Evolutionary conservation across 2,113 vertebrate genomes (phyloP), one percentile per base, ranked within the genome.

Genomic region (Sitta europaea): DNA sequence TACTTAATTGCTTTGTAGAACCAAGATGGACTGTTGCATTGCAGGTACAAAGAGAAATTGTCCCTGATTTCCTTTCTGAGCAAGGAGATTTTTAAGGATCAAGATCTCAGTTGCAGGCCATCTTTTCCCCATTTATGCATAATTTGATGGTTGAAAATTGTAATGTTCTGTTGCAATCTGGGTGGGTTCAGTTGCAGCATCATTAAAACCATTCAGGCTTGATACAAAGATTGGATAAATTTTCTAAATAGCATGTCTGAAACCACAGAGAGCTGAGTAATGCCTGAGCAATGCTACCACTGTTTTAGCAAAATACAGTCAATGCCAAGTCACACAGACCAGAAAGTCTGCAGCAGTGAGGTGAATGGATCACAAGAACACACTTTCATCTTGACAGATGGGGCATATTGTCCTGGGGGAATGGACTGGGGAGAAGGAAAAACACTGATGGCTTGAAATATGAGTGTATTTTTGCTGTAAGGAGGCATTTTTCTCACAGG

Each of bases 1-100:
- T 94, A 76, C 90, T 94, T 97, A 96, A 96, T 96, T 96, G 92
- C 90, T 95, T 94, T 94, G 67, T 88, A 95, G 78, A 90, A 67
- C 86, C 75, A 92, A 93, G 92, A 71, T 86, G 82, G 93, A 94
- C 92, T 63, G 40, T 93, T 94, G 71, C 43, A 67, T 77, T 76
- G 40, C 43, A 83, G 67, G 75, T 90, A 79, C 33, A 48, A 28
- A 33, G 14, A 86, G 72, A 86, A 90, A 90, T 66, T 77, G 63
- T 73, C 43, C 70, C 67, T 11, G 67, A 55, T 88, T 88, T 79
- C 45, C 54, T 73, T 86, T 80, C 54, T 23, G 72, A 90, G 74
- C 8, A 6, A 51, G 21, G 29, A 90, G 28, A 70, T 66, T 82
- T 92, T 92, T 68, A 83, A 71, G 48, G 40, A 84, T 75, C 36